These are phyloP conservation scores for Torymus aiolomorphi DNA, from an alignment of 2,888 invertebrate species.

Conservation along the genomic window DNA sequence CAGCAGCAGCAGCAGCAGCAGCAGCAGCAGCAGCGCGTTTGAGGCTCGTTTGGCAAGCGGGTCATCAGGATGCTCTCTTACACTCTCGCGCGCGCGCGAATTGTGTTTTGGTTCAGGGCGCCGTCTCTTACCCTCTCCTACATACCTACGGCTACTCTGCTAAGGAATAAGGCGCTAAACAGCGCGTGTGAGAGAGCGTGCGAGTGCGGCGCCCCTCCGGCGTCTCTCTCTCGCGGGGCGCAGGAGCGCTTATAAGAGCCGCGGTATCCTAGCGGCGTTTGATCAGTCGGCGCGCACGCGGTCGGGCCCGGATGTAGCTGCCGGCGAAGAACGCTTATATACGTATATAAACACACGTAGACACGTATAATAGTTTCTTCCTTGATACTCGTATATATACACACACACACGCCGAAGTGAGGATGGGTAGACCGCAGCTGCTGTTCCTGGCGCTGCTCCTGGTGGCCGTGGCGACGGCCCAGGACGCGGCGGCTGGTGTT, in stretches of 20 bases:
- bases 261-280: constrained; percentile 57
- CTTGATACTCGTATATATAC: neutral
- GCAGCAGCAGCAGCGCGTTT: constrained; percentile 55
- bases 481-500: constrained; percentile 63
- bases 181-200: constrained; percentile 67
- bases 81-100: neutral
- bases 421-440: constrained; percentile 61
- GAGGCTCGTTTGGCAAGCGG: constrained; percentile 73
- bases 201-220: constrained; percentile 54
- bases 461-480: neutral
- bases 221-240: constrained; percentile 49
- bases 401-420: constrained; percentile 7
- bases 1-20: constrained; percentile 6
- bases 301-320: too few relatives aligned
- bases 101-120: constrained; percentile 70
- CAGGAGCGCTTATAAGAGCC: constrained; percentile 66
- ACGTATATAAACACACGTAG: too few relatives aligned
- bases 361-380: neutral
- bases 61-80: constrained; percentile 72
- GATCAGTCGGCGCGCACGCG: constrained; percentile 60
- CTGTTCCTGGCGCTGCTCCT: constrained; percentile 57
- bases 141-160: constrained; percentile 22
- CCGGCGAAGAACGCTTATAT: constrained; percentile 5
- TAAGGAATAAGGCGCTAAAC: constrained; percentile 70
- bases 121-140: constrained; percentile 27